phyloP scores from a whole-genome alignment of 2,113 vertebrate species.

The Tapirus terrestris region DNA sequence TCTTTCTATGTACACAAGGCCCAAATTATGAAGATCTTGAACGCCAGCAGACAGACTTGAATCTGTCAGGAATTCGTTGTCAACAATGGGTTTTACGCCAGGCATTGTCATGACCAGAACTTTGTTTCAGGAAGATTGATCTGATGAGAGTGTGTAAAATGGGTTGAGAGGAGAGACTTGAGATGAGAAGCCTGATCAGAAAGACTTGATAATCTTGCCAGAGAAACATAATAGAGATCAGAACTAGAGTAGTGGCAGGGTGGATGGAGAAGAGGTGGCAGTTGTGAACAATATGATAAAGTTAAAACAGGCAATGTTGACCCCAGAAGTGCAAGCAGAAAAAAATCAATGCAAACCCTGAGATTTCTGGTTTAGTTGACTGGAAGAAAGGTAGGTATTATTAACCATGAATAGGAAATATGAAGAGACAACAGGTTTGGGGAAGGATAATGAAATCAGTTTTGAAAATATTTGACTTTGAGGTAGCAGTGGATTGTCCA shows the following conservation, averaged over 20 bases:
- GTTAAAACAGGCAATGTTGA: neutral
- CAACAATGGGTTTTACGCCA: neutral
- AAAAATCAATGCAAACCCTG: neutral
- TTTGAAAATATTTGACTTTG: slow-evolving; percentile 12
- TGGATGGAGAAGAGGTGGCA: neutral
- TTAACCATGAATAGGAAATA: neutral
- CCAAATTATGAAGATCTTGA: neutral
- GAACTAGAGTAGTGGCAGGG: neutral
- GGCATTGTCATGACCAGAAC: neutral
- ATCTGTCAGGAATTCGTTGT: neutral
- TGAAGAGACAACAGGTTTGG: neutral
- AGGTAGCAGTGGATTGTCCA: neutral
- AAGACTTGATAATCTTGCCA: neutral
- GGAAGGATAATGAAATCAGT: neutral
- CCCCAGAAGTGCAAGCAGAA: neutral
- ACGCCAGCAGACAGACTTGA: neutral
- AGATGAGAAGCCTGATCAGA: neutral
- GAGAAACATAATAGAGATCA: neutral
- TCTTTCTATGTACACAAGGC: neutral
- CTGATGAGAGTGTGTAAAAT: neutral
- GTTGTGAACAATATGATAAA: neutral
- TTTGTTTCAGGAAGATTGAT: neutral
- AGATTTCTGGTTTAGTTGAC: neutral
- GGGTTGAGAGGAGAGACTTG: neutral
- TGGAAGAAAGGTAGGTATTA: neutral